Percentiles rank a stretch among this genome's conserved stretches.
Conservation (phyloP, 2,797 vertebrate genomes). For the Streptopelia turtur region DNA sequence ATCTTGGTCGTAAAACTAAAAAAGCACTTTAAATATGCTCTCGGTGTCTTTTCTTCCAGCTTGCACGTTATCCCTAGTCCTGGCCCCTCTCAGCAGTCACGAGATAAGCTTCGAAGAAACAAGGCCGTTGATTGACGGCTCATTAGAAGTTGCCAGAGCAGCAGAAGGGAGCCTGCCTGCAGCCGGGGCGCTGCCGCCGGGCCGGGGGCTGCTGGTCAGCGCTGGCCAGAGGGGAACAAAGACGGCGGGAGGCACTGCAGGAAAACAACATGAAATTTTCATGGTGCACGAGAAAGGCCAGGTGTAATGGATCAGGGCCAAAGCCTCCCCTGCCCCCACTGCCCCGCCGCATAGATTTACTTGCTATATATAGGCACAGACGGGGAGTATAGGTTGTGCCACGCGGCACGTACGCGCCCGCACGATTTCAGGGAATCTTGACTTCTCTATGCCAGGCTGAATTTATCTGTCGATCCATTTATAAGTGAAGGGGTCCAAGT, state of each 20-base stretch:
- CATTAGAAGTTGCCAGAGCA: constrained; percentile 68
- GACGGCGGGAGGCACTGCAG: constrained; percentile 51
- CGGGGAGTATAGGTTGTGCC: constrained; percentile 1
- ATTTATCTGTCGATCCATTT: neutral
- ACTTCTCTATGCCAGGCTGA: neutral
- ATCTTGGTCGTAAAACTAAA: constrained; percentile 6
- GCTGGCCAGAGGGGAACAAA: constrained; percentile 75
- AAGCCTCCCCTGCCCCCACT: constrained; percentile 48
- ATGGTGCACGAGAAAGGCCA: constrained; percentile 72
- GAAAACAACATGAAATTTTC: constrained; percentile 77
- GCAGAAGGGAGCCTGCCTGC: constrained; percentile 54
- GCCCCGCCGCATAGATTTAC: constrained; percentile 34
- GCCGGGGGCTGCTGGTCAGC: constrained; percentile 71
- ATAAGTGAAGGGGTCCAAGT: constrained; percentile 15
- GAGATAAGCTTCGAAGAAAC: constrained; percentile 67
- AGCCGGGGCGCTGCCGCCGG: constrained; percentile 13
- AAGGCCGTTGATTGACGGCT: constrained; percentile 67
- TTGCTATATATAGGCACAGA: constrained; percentile 52
- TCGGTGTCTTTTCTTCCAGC: constrained; percentile 10
- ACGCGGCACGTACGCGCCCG: neutral
- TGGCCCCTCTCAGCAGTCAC: constrained; percentile 56
- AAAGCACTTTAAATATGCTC: neutral
- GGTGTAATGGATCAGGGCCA: constrained; percentile 75
- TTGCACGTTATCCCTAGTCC: constrained; percentile 28
- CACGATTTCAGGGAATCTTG: neutral